phyloP scores from a whole-genome alignment of 2,888 invertebrate species.

The Xanthorhoe spadicearia region DNA sequence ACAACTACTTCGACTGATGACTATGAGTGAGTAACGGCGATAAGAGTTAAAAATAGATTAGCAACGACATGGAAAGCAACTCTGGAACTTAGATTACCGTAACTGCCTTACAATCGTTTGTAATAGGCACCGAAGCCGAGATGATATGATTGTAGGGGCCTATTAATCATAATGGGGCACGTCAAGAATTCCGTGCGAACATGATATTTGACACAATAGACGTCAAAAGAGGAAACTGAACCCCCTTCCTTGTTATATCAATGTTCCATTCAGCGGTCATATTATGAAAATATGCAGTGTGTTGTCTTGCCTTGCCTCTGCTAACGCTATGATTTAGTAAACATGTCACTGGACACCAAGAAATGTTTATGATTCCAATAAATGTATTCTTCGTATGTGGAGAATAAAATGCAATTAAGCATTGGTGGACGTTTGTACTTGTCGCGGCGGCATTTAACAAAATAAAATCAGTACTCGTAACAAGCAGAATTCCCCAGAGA shows the following conservation, averaged over 20 bases:
- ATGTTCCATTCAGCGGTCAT: constrained; percentile 59
- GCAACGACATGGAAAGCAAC: constrained; percentile 11
- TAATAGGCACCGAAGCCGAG: constrained; percentile 24
- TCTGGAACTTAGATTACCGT: constrained; percentile 14
- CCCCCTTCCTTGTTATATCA: constrained; percentile 66
- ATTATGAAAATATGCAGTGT: constrained; percentile 74
- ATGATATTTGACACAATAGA: constrained; percentile 47
- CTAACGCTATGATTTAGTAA: constrained; percentile 59
- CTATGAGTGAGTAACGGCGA: background rate
- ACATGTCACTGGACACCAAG: constrained; percentile 65
- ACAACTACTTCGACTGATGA: background rate
- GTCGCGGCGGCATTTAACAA: no score
- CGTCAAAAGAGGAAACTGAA: constrained; percentile 49
- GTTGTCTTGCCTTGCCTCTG: constrained; percentile 44
- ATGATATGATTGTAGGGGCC: constrained; percentile 24
- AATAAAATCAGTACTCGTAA: no score
- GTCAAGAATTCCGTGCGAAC: constrained; percentile 44
- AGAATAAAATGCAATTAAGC: constrained; percentile 8
- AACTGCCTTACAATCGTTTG: constrained; percentile 24
- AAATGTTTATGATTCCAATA: constrained; percentile 54
- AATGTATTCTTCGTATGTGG: constrained; percentile 46
- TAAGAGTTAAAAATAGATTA: constrained; percentile 21
- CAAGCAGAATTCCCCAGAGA: no score
- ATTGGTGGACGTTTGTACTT: background rate
- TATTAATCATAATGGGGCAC: constrained; percentile 31